Conservation (phyloP, 2,888 invertebrate genomes). For the Pachymerium ferrugineum region DNA sequence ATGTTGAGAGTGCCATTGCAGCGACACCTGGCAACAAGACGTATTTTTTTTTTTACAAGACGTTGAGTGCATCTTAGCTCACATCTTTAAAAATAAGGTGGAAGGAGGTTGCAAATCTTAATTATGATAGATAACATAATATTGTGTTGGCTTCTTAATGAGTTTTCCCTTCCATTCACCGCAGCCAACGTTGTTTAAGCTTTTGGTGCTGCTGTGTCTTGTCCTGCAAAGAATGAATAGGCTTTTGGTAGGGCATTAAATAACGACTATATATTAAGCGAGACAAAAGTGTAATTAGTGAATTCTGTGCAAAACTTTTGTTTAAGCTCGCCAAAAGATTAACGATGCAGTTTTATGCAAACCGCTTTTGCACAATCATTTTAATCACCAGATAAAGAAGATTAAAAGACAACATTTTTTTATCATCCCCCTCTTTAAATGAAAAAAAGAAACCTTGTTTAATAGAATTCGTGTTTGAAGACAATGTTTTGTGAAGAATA, state of each 20-base stretch:
- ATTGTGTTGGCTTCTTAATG: constrained; percentile 25
- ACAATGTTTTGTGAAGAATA: too few species aligned
- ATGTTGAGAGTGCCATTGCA: background rate
- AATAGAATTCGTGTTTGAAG: too few species aligned
- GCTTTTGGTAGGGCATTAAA: constrained; percentile 21
- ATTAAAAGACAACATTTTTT: constrained; percentile 11
- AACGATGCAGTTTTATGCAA: constrained; percentile 16
- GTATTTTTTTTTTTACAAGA: background rate
- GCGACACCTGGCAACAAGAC: background rate
- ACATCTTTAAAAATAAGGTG: background rate
- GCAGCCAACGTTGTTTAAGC: constrained; percentile 18
- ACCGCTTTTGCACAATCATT: constrained; percentile 22
- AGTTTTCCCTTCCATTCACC: constrained; percentile 24
- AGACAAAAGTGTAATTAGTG: constrained; percentile 27
- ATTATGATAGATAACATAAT: constrained; percentile 24
- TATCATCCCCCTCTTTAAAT: too few species aligned
- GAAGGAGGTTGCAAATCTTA: constrained; percentile 9
- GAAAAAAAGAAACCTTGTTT: too few species aligned
- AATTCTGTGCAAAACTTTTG: constrained; percentile 22
- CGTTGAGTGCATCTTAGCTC: background rate
- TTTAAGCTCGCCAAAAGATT: constrained; percentile 17
- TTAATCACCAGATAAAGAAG: constrained; percentile 25
- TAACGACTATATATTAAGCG: constrained; percentile 23
- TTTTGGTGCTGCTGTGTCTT: constrained; percentile 11
- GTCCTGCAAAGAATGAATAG: constrained; percentile 27